Conservation (phyloP, 2,113 vertebrate species). For the Eonycteris spelaea region DNA sequence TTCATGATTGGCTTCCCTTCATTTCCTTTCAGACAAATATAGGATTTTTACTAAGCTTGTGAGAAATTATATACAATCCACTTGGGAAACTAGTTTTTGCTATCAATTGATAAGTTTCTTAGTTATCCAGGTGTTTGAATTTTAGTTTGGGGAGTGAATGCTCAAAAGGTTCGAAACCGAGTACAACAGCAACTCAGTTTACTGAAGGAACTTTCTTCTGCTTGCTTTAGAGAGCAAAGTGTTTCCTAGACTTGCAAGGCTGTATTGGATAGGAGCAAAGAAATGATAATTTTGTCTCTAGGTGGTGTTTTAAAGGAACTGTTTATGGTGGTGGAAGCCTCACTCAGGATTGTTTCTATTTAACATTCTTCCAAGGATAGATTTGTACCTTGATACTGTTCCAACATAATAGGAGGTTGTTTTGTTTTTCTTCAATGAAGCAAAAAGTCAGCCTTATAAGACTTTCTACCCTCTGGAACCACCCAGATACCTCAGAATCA, state of each 20-base stretch:
- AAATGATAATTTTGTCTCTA: constrained; percentile 38
- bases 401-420: not conserved
- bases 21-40: constrained; percentile 64
- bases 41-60: constrained; percentile 64
- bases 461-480: not conserved
- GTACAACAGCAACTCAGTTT: not conserved
- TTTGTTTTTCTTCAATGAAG: constrained; percentile 1
- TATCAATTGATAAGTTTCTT: constrained; percentile 70
- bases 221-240: not conserved
- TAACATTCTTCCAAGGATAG: not conserved
- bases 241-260: not conserved
- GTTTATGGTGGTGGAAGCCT: not conserved
- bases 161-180: not conserved
- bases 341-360: constrained; percentile 22
- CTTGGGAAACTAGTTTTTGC: constrained; percentile 60
- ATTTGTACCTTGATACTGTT: constrained; percentile 13
- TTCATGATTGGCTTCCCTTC: constrained; percentile 66
- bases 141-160: constrained; percentile 21
- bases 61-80: constrained; percentile 64
- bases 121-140: constrained; percentile 51
- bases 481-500: not conserved
- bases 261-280: constrained; percentile 41
- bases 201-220: not conserved
- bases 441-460: not conserved
- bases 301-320: not conserved